Percentiles rank a stretch among this genome's conserved stretches.
Evolutionary conservation across 2,113 vertebrate genomes (phyloP).

Genomic region (Cygnus atratus): DNA sequence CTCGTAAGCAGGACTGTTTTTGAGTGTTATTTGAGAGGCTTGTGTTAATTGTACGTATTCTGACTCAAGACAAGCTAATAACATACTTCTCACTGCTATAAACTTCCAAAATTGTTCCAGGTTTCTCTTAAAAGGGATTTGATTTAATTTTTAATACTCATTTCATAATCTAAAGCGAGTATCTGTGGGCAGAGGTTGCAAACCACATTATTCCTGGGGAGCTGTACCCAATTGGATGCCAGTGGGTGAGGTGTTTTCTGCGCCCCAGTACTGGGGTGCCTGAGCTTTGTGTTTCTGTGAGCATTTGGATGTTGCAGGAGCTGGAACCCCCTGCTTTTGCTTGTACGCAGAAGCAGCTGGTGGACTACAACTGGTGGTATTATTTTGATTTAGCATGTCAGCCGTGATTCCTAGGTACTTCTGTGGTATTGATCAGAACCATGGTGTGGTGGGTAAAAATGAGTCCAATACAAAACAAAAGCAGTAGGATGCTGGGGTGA

Average conservation of each 20-base stretch:
- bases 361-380: not conserved
- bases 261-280: not conserved
- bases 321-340: not conserved
- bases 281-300: not conserved
- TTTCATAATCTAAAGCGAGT: not conserved
- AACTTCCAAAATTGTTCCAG: not conserved
- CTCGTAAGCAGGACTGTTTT: not conserved
- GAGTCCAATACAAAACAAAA: not conserved
- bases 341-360: not conserved
- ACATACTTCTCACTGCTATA: accelerated
- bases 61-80: not conserved
- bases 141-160: not conserved
- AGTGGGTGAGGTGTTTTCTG: not conserved
- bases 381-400: not conserved
- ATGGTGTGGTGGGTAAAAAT: not conserved
- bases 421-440: not conserved
- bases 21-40: accelerated
- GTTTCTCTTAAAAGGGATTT: not conserved
- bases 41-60: not conserved
- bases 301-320: not conserved
- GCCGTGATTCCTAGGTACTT: not conserved
- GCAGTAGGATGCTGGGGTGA: not conserved
- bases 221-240: not conserved
- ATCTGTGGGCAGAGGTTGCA: not conserved
- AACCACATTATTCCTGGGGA: not conserved